Conservation (phyloP, 2,113 vertebrate genomes). For the Clarias gariepinus region DNA sequence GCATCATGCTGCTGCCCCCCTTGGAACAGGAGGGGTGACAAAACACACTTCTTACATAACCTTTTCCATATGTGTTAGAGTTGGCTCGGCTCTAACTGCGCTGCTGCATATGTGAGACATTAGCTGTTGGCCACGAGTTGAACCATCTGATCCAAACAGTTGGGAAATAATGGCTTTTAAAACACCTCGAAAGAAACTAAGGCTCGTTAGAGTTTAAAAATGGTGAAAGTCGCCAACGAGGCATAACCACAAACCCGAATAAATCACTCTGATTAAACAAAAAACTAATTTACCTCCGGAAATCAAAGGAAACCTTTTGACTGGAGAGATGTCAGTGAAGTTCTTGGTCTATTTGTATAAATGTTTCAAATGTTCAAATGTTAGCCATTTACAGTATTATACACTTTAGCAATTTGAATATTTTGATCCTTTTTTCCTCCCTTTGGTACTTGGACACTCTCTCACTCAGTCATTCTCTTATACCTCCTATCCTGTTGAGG, state of each 20-base stretch:
- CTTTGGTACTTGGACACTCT: background rate
- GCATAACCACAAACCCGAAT: constrained; percentile 8
- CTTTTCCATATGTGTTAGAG: constrained; percentile 47
- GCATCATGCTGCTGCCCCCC: constrained; percentile 43
- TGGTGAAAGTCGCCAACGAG: constrained; percentile 28
- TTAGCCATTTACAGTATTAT: background rate
- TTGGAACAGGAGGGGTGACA: constrained; percentile 43
- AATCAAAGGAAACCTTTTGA: constrained; percentile 4
- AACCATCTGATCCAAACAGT: constrained; percentile 44
- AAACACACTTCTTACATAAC: constrained; percentile 44
- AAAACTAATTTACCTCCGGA: background rate
- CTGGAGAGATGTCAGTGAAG: background rate
- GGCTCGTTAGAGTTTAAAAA: constrained; percentile 22
- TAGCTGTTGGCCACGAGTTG: constrained; percentile 36
- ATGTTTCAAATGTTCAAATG: background rate
- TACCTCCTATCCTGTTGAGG: too few species aligned
- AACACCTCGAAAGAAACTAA: constrained; percentile 34
- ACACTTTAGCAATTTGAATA: background rate
- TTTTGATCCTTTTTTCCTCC: background rate
- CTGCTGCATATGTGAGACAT: constrained; percentile 44
- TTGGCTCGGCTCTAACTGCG: constrained; percentile 30
- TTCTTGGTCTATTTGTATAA: background rate
- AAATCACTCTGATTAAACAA: constrained; percentile 9
- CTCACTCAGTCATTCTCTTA: too few species aligned
- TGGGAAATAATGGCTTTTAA: constrained; percentile 33